phyloP scores from a whole-genome alignment of 1,140 invertebrate genomes.

The Trichonephila clavata region DNA sequence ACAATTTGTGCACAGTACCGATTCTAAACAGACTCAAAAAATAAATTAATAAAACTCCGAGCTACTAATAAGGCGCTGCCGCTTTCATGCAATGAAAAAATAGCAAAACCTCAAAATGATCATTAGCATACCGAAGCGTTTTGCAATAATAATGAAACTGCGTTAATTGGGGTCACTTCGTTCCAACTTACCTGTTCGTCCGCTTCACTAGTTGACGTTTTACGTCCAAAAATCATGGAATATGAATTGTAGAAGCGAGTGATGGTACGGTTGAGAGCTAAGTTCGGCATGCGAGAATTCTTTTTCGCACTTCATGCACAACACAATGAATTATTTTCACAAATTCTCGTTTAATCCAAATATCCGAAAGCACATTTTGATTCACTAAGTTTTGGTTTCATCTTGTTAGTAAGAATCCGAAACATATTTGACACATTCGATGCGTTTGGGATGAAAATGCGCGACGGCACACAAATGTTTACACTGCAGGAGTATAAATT shows the following conservation, averaged over 20 bases:
- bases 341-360: conserved; percentile 20
- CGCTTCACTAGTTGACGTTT: conserved; percentile 38
- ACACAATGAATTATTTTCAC: not conserved
- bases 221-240: conserved; percentile 71
- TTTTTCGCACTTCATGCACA: conserved; percentile 24
- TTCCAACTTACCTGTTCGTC: conserved; percentile 70
- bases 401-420: not conserved
- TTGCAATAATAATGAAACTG: conserved; percentile 69
- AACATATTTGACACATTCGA: not conserved
- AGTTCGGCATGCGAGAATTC: conserved; percentile 66
- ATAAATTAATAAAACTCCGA: not conserved
- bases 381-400: not conserved
- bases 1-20: not conserved
- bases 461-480: conserved; percentile 9
- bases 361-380: not conserved
- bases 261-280: conserved; percentile 63
- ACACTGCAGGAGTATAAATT: not conserved
- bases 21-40: not conserved
- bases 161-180: conserved; percentile 72
- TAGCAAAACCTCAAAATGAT: conserved; percentile 16
- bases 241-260: conserved; percentile 64
- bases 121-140: conserved; percentile 73
- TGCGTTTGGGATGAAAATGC: not conserved
- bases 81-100: not conserved
- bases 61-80: not conserved